Evolutionary conservation across 2,113 vertebrate species (phyloP).

Genomic region (Thomomys bottae): DNA sequence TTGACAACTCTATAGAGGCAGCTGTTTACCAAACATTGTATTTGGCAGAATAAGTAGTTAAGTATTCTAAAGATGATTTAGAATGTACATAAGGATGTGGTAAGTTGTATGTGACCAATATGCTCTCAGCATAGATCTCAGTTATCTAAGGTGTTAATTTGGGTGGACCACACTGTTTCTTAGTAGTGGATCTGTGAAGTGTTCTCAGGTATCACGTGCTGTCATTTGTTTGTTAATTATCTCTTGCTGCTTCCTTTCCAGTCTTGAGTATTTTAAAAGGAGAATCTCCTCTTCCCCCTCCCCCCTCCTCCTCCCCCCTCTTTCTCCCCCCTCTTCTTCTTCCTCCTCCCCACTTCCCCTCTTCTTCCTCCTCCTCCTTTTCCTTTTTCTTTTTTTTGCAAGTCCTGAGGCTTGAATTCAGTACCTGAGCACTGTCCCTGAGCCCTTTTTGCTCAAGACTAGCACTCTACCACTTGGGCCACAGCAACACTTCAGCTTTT

Average conservation of each 20-base stretch:
- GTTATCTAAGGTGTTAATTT: not conserved
- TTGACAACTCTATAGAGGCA: not conserved
- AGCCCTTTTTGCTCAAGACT: too few relatives aligned
- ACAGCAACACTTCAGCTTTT: too few relatives aligned
- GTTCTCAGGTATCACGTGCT: not conserved
- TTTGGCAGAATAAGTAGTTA: not conserved
- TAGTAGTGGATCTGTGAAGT: not conserved
- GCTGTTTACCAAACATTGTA: not conserved
- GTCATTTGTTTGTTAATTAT: not conserved
- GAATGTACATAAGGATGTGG: not conserved
- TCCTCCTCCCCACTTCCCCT: too few relatives aligned
- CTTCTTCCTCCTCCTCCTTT: too few relatives aligned
- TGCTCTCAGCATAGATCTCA: not conserved
- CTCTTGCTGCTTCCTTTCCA: not conserved
- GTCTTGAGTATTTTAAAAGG: not conserved
- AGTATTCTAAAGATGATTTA: not conserved
- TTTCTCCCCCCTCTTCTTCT: too few relatives aligned
- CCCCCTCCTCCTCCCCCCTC: too few relatives aligned
- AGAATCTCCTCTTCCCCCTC: too few relatives aligned
- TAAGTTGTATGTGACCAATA: not conserved
- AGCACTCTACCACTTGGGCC: too few relatives aligned
- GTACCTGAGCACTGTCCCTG: too few relatives aligned
- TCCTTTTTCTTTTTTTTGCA: too few relatives aligned
- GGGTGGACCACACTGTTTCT: not conserved
- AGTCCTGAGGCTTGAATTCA: too few relatives aligned